Evolutionary conservation across 2,888 invertebrate genomes (phyloP).

Genomic region (Lasioglossum calceatum): DNA sequence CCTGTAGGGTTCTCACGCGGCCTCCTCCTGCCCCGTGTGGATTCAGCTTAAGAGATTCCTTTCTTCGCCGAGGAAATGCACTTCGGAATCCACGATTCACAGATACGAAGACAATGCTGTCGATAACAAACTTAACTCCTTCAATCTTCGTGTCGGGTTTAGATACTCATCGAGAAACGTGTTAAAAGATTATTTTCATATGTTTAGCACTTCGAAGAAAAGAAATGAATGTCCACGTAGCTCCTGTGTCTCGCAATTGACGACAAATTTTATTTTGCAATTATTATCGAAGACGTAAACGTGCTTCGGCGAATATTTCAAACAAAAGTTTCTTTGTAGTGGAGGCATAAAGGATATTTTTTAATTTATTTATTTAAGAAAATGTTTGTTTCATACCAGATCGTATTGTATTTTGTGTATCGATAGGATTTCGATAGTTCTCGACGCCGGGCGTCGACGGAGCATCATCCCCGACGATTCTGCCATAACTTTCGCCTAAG

Average conservation of each 20-base stretch:
- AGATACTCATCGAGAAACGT: neutral
- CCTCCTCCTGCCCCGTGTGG: neutral
- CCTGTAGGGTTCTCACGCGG: slow-evolving; percentile 52
- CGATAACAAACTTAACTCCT: neutral
- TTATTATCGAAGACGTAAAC: no score
- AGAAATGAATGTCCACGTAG: no score
- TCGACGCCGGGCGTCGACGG: neutral
- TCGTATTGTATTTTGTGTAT: no score
- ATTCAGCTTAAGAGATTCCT: neutral
- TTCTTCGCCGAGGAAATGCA: neutral
- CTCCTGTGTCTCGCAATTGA: no score
- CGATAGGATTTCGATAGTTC: neutral
- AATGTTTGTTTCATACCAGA: no score
- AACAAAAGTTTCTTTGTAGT: no score
- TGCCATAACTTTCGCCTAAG: neutral
- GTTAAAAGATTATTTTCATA: neutral
- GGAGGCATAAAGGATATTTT: no score
- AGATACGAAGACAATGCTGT: neutral
- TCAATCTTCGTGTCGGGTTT: neutral
- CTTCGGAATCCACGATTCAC: neutral
- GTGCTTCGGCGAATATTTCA: no score
- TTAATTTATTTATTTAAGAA: no score
- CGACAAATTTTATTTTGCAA: no score
- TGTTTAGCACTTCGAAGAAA: no score
- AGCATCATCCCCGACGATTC: neutral